Base-by-base conservation (phyloP, 2,797 vertebrate species). In the Sorex maritimensis region DNA sequence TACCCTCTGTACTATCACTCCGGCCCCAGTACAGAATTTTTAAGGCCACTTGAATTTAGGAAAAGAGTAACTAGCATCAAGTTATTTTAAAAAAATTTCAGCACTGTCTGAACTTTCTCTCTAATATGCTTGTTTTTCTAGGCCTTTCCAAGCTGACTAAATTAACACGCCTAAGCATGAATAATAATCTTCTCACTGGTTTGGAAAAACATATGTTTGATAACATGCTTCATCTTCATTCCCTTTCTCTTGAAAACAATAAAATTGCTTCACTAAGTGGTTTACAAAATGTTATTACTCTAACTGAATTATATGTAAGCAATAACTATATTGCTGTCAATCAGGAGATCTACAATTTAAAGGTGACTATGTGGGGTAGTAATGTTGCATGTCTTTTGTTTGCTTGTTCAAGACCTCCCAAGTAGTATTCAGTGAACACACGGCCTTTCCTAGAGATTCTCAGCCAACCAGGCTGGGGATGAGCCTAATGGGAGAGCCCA, bases 181-280 rank as follows among this genome's bases (percentile, higher is more conserved):
- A 99, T 95, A 98, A 98, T 77, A 99, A 99, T 96, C 97, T 97
- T 63, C 98, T 99, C 81, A 97, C 97, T 46, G 97, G 95, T 95
- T 96, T 99, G 93, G 98, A 99, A 3, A 97, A 97, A 41, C 96
- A 97, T 0, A 93, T 97, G 65, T 98, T 99, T 34, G 98, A 99
- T 55, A 97, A 98, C 77, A 96, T 99, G 88, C 96, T 98, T 55
- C 98, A 98, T 87, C 98, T 99, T 83, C 98, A 98, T 88, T 99
- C 98, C 89, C 98, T 99, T 88, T 99, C 99, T 72, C 97, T 98
- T 92, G 99, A 99, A 95, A 98, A 98, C 97, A 99, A 99, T 97
- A 97, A 68, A 81, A 99, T 99, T 95, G 96, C 93, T 9, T 99
- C 98, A 58, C 91, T 99, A 93, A 95, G 97, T 30, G 98, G 98